Percentiles rank a stretch among this genome's conserved stretches.
Evolutionary conservation across 2,113 vertebrate species (phyloP).

Genomic region (Antigone vipio): DNA sequence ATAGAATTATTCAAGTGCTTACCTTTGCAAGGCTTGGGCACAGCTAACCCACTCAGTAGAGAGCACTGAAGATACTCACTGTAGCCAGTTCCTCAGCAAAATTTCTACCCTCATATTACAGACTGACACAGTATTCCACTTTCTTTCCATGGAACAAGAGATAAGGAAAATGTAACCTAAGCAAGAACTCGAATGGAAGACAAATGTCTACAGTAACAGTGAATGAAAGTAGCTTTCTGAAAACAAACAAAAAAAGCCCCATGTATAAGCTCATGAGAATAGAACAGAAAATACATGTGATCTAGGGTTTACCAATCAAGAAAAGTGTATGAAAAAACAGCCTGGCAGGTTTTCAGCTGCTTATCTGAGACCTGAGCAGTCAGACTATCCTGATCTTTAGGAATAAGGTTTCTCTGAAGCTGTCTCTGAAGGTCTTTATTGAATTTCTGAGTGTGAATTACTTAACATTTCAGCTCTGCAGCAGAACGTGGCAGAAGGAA

Average conservation of each 20-base stretch:
- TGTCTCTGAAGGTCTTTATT: background rate
- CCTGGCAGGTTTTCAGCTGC: background rate
- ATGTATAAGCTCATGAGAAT: background rate
- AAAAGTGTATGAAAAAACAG: background rate
- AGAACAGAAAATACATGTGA: background rate
- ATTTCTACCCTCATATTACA: background rate
- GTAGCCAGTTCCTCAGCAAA: background rate
- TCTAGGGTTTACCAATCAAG: background rate
- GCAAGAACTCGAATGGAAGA: background rate
- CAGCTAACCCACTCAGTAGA: background rate
- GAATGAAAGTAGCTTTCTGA: background rate
- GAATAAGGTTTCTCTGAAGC: background rate
- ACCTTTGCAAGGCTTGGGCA: background rate
- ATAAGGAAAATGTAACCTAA: background rate
- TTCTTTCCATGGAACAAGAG: background rate
- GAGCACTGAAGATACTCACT: background rate
- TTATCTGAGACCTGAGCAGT: background rate
- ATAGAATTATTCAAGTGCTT: background rate
- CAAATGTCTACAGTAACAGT: background rate
- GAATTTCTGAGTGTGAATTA: background rate
- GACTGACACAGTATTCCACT: background rate
- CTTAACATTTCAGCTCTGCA: background rate
- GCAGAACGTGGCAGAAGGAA: background rate
- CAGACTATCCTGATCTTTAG: background rate
- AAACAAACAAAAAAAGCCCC: background rate